These are phyloP conservation scores for Stenopsyche tienmushanensis DNA, from an alignment of 1,140 invertebrate genomes.

Conservation along the genomic window DNA sequence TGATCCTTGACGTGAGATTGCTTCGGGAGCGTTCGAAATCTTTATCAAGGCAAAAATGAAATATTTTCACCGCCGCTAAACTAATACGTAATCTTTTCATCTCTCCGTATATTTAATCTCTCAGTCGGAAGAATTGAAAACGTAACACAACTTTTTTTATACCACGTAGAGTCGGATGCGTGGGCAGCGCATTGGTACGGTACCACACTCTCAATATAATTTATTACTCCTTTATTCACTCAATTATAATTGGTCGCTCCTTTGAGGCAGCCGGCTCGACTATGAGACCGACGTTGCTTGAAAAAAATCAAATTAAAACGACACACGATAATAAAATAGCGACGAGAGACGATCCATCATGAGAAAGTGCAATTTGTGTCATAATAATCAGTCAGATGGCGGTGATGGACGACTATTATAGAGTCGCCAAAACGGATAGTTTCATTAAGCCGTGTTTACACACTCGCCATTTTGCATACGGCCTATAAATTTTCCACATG, in stretches of 20 bases:
- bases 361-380: neutral
- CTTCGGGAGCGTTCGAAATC: neutral
- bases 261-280: neutral
- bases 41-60: neutral
- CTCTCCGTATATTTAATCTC: neutral
- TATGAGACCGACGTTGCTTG: too few relatives aligned
- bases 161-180: neutral
- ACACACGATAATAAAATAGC: neutral
- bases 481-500: too few relatives aligned
- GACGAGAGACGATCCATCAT: neutral
- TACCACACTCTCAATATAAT: slow-evolving; percentile 3
- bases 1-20: neutral
- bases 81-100: neutral
- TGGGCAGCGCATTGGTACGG: neutral
- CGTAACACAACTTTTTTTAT: neutral
- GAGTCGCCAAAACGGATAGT: neutral
- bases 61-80: neutral
- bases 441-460: neutral
- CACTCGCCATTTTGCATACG: neutral
- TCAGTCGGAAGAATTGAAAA: neutral
- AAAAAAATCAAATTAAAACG: neutral
- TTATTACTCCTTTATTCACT: slow-evolving; percentile 13
- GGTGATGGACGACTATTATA: neutral
- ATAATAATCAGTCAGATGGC: neutral
- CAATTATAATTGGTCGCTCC: slow-evolving; percentile 11